These are phyloP conservation scores for Delia radicum DNA, from an alignment of 1,140 invertebrate species.

Conservation along the genomic window DNA sequence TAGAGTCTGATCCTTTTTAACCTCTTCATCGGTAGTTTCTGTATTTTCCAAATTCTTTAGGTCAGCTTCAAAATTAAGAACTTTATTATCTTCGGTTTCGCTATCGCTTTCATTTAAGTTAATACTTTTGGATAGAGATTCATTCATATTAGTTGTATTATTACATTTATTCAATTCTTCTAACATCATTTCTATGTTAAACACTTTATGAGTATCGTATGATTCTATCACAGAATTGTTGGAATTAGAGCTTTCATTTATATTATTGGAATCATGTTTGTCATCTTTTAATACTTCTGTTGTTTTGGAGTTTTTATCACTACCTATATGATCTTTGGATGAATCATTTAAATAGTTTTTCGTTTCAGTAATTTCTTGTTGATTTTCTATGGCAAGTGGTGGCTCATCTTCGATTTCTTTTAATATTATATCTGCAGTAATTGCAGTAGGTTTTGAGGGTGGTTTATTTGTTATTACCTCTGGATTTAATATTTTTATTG, in stretches of 20 bases:
- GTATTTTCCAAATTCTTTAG: neutral
- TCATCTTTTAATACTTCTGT: neutral
- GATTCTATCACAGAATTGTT: constrained; percentile 16
- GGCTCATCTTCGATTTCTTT: constrained; percentile 37
- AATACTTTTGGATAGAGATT: neutral
- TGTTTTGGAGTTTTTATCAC: neutral
- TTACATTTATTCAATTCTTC: neutral
- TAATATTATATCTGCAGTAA: constrained; percentile 38
- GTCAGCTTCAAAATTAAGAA: neutral
- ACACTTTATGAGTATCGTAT: neutral
- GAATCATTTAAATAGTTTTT: neutral
- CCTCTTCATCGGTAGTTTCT: neutral
- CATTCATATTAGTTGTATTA: neutral
- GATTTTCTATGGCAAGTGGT: neutral
- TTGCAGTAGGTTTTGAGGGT: constrained; percentile 29
- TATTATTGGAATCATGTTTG: neutral
- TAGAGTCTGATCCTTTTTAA: neutral
- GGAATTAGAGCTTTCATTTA: neutral
- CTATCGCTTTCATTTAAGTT: neutral
- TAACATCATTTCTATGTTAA: too few species aligned
- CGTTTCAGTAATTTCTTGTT: neutral
- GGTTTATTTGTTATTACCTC: constrained; percentile 48
- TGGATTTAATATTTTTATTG: constrained; percentile 52
- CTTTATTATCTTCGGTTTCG: neutral
- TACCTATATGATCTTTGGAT: neutral